A percentile compares a stretch with the other conserved stretches of the same genome.
phyloP scores from a whole-genome alignment of 2,888 invertebrate genomes.

The Meliscaeva auricollis region DNA sequence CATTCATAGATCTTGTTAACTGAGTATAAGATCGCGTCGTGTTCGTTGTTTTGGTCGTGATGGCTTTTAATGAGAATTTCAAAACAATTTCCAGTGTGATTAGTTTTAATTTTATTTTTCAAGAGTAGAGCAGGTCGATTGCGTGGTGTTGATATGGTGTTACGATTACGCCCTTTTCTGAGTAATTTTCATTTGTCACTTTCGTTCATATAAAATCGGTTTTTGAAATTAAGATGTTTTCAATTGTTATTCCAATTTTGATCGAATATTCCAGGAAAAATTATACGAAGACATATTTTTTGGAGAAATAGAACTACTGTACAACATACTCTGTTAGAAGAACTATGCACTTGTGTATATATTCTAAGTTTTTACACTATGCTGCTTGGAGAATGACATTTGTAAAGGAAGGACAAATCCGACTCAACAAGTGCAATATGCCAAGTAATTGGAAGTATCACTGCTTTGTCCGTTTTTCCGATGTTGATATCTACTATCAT shows the following conservation, averaged over 20 bases:
- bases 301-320: too few species aligned
- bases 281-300: too few species aligned
- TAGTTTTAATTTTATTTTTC: constrained; percentile 42
- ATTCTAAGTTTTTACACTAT: too few species aligned
- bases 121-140: constrained; percentile 62
- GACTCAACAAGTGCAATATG: too few species aligned
- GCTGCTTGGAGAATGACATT: too few species aligned
- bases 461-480: too few species aligned
- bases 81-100: constrained; percentile 44
- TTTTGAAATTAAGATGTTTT: constrained; percentile 22
- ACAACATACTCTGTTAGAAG: too few species aligned
- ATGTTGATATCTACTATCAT: too few species aligned
- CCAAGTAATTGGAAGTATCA: too few species aligned
- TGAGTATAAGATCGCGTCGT: too few species aligned
- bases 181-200: constrained; percentile 52
- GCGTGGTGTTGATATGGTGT: constrained; percentile 62
- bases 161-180: constrained; percentile 48
- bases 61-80: constrained; percentile 72
- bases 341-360: too few species aligned
- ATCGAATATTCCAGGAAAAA: background rate
- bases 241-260: background rate
- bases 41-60: constrained; percentile 46
- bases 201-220: constrained; percentile 36
- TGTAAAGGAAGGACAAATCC: too few species aligned
- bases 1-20: constrained; percentile 67